phyloP scores from a whole-genome alignment of 1,140 invertebrate genomes.

The Sycophaga agraensis region DNA sequence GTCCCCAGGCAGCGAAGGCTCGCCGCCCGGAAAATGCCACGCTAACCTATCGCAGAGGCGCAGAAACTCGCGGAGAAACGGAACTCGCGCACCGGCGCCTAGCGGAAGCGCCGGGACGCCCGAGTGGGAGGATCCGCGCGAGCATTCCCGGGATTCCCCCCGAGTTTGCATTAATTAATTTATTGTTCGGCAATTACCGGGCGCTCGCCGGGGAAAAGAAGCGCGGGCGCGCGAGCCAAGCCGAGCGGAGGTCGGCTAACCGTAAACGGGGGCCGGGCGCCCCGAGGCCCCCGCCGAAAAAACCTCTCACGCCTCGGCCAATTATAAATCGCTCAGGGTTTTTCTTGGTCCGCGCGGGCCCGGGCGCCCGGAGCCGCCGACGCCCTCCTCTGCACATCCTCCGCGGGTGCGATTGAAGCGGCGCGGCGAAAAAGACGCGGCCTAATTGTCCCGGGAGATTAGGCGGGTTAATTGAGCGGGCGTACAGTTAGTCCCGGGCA shows the following conservation, averaged over 20 bases:
- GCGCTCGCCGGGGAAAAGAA: too few relatives aligned
- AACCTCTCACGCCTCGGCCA: too few relatives aligned
- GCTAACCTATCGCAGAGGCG: not conserved
- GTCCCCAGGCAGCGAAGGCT: not conserved
- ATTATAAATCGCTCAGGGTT: too few relatives aligned
- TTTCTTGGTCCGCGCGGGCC: too few relatives aligned
- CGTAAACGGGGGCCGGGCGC: too few relatives aligned
- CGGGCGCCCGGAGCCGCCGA: too few relatives aligned
- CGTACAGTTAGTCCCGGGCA: not conserved
- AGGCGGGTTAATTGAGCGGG: not conserved
- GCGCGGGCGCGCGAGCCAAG: not conserved
- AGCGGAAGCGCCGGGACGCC: slow-evolving; percentile 7
- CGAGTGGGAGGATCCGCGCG: not conserved
- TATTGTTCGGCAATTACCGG: not conserved
- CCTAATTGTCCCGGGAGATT: not conserved
- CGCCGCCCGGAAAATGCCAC: too few relatives aligned
- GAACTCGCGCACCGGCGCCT: not conserved
- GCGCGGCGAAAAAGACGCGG: not conserved
- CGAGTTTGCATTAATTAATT: too few relatives aligned
- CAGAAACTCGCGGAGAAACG: not conserved
- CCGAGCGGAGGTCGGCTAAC: not conserved
- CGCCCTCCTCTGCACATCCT: too few relatives aligned
- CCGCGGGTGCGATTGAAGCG: too few relatives aligned
- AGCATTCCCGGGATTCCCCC: too few relatives aligned
- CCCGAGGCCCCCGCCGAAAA: too few relatives aligned